Conservation (phyloP, 2,113 vertebrate genomes). For the Daboia siamensis region DNA sequence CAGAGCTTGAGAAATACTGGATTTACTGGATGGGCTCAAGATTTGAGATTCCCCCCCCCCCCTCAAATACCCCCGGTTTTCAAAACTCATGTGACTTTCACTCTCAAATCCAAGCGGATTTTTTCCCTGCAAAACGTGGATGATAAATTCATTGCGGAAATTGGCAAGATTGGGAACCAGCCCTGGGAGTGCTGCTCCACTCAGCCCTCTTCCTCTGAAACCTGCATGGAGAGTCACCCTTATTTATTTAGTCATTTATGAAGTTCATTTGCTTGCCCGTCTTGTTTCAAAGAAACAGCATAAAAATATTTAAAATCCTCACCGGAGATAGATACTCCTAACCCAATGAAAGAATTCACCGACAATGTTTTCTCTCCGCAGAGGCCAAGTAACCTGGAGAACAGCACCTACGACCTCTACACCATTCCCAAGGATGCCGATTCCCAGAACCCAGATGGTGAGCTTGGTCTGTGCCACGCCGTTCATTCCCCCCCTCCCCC, state of each 20-base stretch:
- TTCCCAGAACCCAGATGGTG: conserved; percentile 96
- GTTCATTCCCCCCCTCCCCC: background rate
- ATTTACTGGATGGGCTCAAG: background rate
- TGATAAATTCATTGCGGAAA: background rate
- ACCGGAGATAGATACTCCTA: background rate
- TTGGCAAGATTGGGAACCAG: background rate
- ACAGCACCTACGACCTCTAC: conserved; percentile 96
- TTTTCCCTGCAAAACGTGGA: background rate
- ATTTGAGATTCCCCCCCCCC: background rate
- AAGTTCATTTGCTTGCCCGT: no score
- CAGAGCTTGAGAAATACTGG: no score
- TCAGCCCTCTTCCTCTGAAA: background rate
- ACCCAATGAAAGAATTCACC: background rate
- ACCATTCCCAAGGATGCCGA: conserved; percentile 94
- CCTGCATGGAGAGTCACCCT: fast-evolving
- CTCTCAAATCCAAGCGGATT: background rate
- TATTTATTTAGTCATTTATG: background rate
- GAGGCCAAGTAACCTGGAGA: conserved; percentile 96
- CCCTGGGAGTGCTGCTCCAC: background rate
- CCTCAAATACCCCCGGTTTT: background rate
- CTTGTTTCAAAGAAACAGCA: background rate
- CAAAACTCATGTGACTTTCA: background rate
- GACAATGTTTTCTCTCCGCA: conserved; percentile 33
- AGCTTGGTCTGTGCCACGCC: background rate
- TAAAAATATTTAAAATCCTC: background rate